Percentiles rank a stretch among this genome's conserved stretches.
Evolutionary conservation across 1,140 invertebrate genomes (phyloP).

Genomic region (Harlomillsia oculata): DNA sequence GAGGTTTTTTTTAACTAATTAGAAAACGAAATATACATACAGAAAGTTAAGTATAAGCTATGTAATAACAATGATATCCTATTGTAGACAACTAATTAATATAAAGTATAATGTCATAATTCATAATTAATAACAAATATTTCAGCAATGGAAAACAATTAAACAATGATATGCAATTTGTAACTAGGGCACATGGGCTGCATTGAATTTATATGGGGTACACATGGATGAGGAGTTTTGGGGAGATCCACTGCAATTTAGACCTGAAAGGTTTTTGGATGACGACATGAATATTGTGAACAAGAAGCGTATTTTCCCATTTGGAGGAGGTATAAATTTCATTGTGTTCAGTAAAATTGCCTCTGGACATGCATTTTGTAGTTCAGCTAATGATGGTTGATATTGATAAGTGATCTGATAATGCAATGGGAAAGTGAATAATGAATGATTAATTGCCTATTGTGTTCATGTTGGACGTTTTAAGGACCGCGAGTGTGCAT

Average conservation of each 20-base stretch:
- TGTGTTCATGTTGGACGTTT: neutral
- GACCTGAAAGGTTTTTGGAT: conserved; percentile 37
- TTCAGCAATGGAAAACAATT: neutral
- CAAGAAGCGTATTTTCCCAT: conserved; percentile 3
- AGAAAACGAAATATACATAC: neutral
- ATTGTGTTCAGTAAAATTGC: too few species aligned
- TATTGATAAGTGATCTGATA: neutral
- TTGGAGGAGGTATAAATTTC: conserved; percentile 14
- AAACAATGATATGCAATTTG: neutral
- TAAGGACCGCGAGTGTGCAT: conserved; percentile 40
- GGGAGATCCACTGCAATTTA: conserved; percentile 38
- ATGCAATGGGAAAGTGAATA: neutral
- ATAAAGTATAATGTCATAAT: neutral
- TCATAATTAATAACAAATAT: neutral
- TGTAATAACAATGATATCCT: too few species aligned
- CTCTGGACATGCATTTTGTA: neutral
- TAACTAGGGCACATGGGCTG: conserved; percentile 14
- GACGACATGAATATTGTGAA: conserved; percentile 15
- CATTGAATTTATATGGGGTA: conserved; percentile 32
- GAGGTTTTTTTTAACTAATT: neutral
- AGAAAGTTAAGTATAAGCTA: neutral
- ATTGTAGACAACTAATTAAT: too few species aligned
- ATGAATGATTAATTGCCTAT: neutral
- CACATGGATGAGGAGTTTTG: conserved; percentile 38
- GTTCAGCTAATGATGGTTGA: neutral